These are phyloP conservation scores for Ahaetulla prasina DNA, from an alignment of 2,113 vertebrate genomes.

Conservation along the genomic window DNA sequence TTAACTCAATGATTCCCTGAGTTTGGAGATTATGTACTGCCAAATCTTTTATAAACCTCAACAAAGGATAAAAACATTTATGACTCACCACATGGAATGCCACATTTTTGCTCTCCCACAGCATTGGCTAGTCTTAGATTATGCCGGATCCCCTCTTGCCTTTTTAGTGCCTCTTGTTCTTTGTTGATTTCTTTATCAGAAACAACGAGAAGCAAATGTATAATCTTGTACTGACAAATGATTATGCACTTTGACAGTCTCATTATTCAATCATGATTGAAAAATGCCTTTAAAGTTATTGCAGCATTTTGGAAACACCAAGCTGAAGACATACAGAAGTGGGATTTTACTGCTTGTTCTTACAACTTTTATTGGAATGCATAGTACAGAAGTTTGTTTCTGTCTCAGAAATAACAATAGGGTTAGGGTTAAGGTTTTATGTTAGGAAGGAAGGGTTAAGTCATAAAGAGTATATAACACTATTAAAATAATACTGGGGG, in stretches of 20 bases:
- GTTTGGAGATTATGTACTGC: not conserved
- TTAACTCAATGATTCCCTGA: not conserved
- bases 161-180: not conserved
- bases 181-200: not conserved
- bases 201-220: not conserved
- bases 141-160: not conserved
- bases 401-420: not conserved
- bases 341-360: not conserved
- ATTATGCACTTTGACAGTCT: not conserved
- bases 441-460: not conserved
- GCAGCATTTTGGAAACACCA: not conserved
- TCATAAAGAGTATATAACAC: not conserved
- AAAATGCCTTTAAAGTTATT: not conserved
- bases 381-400: not conserved
- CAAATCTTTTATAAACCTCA: not conserved
- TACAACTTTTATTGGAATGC: slow-evolving; percentile 8
- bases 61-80: not conserved
- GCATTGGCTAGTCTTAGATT: not conserved
- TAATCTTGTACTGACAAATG: not conserved
- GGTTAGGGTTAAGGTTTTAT: too few relatives aligned
- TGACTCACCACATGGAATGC: not conserved
- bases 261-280: not conserved
- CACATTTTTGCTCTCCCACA: not conserved
- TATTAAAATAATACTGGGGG: not conserved
- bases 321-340: not conserved